Conservation (phyloP, 53 echinoderm and acorn worm species). For the Holothuria leucospilota region DNA sequence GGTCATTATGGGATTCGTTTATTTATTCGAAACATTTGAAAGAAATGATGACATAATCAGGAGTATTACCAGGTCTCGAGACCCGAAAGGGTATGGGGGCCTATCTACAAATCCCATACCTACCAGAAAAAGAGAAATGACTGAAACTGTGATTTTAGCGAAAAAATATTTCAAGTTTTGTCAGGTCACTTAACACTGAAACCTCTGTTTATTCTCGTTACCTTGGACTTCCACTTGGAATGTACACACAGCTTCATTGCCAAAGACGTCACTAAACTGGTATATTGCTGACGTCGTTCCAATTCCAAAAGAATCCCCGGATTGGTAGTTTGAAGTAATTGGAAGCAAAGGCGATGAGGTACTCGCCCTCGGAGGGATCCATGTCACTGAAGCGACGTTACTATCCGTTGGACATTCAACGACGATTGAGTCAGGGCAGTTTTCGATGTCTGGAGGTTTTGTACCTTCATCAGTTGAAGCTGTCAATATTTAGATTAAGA, state of each 20-base stretch:
- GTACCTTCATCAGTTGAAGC: neutral
- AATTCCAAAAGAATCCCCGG: constrained; percentile 8
- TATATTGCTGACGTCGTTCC: constrained; percentile 5
- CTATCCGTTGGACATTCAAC: neutral
- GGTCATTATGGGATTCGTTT: too few species aligned
- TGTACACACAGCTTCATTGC: neutral
- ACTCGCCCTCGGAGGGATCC: neutral
- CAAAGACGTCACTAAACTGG: neutral
- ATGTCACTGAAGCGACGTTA: constrained; percentile 1
- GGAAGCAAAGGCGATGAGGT: neutral
- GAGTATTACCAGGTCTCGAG: too few species aligned
- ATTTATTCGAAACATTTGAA: too few species aligned
- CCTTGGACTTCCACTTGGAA: neutral
- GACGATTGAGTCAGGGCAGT: neutral
- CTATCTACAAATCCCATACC: too few species aligned
- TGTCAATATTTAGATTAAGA: too few species aligned
- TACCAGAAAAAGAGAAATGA: too few species aligned
- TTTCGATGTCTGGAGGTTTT: neutral
- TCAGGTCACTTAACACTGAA: too few species aligned
- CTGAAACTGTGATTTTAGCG: too few species aligned
- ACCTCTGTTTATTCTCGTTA: neutral
- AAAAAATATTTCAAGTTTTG: too few species aligned
- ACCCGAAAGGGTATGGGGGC: too few species aligned
- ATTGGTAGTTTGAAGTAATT: neutral
- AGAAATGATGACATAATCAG: too few species aligned